These are phyloP conservation scores for Pseudochromis fuscus DNA, from an alignment of 2,797 vertebrate genomes.

Conservation along the genomic window DNA sequence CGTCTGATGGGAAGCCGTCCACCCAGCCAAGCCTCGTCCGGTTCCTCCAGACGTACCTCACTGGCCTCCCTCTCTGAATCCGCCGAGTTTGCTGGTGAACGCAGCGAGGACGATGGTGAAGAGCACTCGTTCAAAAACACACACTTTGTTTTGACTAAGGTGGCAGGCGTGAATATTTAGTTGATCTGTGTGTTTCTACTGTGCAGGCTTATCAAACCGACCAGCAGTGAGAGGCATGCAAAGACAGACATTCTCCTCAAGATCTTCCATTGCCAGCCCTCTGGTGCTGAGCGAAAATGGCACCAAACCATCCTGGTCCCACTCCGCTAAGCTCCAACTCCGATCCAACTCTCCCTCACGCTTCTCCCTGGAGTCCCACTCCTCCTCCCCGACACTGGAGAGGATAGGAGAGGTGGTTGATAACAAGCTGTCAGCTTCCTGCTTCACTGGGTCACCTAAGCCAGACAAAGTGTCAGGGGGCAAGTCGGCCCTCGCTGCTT, in stretches of 20 bases:
- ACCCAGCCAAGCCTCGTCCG: conserved; percentile 94
- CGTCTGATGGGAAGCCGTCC: conserved; percentile 95
- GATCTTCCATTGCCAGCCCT: conserved; percentile 96
- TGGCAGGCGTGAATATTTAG: neutral
- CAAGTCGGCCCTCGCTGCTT: conserved; percentile 82
- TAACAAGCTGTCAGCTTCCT: conserved; percentile 88
- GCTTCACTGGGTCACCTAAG: conserved; percentile 86
- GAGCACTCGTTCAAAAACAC: conserved; percentile 2
- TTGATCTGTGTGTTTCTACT: conserved; percentile 19
- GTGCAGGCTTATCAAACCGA: conserved; percentile 90
- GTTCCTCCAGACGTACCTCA: conserved; percentile 95
- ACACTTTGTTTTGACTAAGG: neutral
- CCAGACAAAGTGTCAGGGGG: conserved; percentile 84
- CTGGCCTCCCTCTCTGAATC: conserved; percentile 96
- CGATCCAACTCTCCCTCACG: conserved; percentile 94
- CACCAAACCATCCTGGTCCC: conserved; percentile 92
- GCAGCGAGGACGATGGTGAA: conserved; percentile 97
- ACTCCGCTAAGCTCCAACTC: conserved; percentile 94
- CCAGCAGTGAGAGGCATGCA: conserved; percentile 95
- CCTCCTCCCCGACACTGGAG: conserved; percentile 91
- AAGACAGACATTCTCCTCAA: conserved; percentile 92
- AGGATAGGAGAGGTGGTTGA: conserved; percentile 93
- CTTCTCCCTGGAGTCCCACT: conserved; percentile 95
- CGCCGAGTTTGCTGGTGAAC: conserved; percentile 92
- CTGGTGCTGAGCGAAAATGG: conserved; percentile 93